phyloP scores from a whole-genome alignment of 2,113 vertebrate species.

The Asarcornis scutulata region DNA sequence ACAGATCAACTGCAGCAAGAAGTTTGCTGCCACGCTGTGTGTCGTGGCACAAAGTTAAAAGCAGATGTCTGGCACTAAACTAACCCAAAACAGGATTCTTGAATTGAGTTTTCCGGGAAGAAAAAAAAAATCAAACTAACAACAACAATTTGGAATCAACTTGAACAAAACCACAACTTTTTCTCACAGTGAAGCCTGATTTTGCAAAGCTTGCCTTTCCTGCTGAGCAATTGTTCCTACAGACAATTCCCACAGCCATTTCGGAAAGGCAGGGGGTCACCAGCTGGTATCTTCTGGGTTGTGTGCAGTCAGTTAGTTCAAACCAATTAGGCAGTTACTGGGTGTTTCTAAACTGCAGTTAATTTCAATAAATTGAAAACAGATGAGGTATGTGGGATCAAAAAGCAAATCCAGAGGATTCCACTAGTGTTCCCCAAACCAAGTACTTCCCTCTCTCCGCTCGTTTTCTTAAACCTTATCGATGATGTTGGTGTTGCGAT shows the following conservation, averaged over 20 bases:
- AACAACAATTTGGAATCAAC: background rate
- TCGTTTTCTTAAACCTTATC: constrained; percentile 20
- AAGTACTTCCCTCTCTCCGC: background rate
- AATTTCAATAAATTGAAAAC: constrained; percentile 7
- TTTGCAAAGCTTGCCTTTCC: constrained; percentile 32
- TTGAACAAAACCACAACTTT: constrained; percentile 33
- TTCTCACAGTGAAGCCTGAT: background rate
- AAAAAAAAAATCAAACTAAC: background rate
- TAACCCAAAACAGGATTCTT: background rate
- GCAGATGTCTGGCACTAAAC: background rate
- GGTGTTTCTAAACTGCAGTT: background rate
- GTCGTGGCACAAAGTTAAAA: background rate
- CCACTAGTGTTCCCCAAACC: background rate
- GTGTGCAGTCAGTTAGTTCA: constrained; percentile 10
- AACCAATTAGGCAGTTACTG: constrained; percentile 26
- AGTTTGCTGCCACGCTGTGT: background rate
- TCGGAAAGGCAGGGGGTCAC: background rate
- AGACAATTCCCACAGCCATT: constrained; percentile 37
- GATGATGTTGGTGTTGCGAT: constrained; percentile 29
- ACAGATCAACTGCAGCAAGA: background rate
- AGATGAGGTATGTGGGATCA: background rate
- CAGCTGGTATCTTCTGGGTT: constrained; percentile 39
- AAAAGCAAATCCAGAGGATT: background rate
- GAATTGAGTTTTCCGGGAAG: constrained; percentile 6
- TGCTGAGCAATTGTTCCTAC: constrained; percentile 55